Percentiles rank a stretch among this genome's conserved stretches.
phyloP scores from a whole-genome alignment of 2,113 vertebrate genomes.

The Excalfactoria chinensis region DNA sequence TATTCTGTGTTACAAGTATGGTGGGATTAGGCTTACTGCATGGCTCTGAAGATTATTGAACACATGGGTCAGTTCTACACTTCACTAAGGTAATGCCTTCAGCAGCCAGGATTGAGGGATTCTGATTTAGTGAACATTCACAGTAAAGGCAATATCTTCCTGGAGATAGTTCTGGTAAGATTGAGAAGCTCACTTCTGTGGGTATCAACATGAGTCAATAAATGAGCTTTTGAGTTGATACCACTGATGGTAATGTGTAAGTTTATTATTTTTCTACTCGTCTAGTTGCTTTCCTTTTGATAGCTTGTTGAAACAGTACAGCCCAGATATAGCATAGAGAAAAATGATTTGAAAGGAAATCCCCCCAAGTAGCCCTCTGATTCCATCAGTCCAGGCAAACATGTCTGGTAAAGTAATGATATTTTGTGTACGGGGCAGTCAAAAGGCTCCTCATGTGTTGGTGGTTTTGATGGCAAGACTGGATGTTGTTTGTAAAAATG shows the following conservation, averaged over 20 bases:
- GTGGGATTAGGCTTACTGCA: not conserved
- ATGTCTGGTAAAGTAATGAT: not conserved
- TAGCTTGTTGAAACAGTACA: not conserved
- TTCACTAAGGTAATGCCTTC: not conserved
- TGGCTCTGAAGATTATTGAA: not conserved
- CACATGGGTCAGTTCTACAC: not conserved
- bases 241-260: not conserved
- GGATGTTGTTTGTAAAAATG: constrained; percentile 16
- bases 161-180: not conserved
- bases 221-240: not conserved
- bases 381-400: not conserved
- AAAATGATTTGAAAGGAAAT: not conserved
- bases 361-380: not conserved
- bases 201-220: not conserved
- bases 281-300: not conserved
- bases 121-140: not conserved
- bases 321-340: not conserved
- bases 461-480: constrained; percentile 39
- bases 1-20: not conserved
- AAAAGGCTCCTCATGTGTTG: not conserved
- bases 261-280: not conserved
- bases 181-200: not conserved
- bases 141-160: not conserved
- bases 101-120: not conserved
- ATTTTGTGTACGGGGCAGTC: not conserved